Conservation (phyloP, 1,140 invertebrate genomes). For the Anadara kagoshimensis region DNA sequence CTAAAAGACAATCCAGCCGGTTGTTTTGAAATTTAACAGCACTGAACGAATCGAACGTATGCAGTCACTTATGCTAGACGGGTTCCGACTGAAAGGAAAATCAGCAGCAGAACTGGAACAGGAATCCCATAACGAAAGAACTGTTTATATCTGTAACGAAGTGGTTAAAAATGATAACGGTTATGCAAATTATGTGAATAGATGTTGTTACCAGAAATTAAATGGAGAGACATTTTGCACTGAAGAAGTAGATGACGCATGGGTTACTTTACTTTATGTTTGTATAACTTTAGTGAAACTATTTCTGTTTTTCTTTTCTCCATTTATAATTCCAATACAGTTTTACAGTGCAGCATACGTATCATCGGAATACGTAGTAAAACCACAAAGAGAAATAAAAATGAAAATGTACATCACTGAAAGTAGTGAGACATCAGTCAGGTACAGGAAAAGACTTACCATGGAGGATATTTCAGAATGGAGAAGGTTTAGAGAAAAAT, state of each 20-base stretch:
- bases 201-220: constrained; percentile 56
- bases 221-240: constrained; percentile 51
- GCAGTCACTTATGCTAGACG: constrained; percentile 56
- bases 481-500: constrained; percentile 52
- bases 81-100: constrained; percentile 39
- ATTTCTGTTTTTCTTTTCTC: constrained; percentile 65
- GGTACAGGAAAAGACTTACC: constrained; percentile 57
- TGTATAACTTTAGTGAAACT: constrained; percentile 65
- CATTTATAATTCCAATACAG: constrained; percentile 60
- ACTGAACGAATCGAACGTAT: constrained; percentile 51
- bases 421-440: constrained; percentile 54
- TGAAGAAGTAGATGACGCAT: constrained; percentile 59
- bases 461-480: constrained; percentile 61
- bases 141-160: constrained; percentile 64
- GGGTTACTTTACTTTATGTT: constrained; percentile 67
- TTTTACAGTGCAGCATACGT: constrained; percentile 65
- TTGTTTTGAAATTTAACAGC: constrained; percentile 58
- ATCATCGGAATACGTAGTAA: constrained; percentile 65
- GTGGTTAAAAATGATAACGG: constrained; percentile 53
- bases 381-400: constrained; percentile 61
- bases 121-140: constrained; percentile 28
- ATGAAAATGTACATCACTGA: constrained; percentile 62
- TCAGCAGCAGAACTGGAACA: constrained; percentile 42
- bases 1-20: constrained; percentile 59
- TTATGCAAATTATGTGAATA: constrained; percentile 60